Evolutionary conservation across 2,797 vertebrate genomes (phyloP).

Genomic region (Gallirallus australis): DNA sequence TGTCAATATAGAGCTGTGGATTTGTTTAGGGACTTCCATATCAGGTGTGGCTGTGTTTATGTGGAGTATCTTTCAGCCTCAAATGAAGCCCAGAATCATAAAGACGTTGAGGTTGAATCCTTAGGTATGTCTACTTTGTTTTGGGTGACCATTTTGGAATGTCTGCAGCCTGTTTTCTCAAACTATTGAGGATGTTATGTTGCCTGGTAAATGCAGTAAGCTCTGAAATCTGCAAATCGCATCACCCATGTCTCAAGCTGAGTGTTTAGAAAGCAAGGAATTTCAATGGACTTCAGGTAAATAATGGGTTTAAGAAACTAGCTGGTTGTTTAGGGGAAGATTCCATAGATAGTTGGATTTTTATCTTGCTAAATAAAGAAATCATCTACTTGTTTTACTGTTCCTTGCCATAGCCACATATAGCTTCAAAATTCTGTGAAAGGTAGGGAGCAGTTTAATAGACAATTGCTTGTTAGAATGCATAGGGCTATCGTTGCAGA

Average conservation of each 20-base stretch:
- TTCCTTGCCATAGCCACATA: background rate
- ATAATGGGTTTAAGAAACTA: background rate
- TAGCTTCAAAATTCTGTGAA: background rate
- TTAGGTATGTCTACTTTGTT: background rate
- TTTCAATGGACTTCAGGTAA: background rate
- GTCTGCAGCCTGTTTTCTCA: background rate
- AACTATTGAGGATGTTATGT: background rate
- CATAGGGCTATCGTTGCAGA: background rate
- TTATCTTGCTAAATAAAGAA: background rate
- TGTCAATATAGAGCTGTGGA: background rate
- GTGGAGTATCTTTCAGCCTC: background rate
- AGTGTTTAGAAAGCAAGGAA: background rate
- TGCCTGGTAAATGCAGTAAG: background rate
- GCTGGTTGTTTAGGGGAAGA: background rate
- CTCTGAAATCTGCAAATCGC: background rate
- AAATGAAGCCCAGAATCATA: fast-evolving
- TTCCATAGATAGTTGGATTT: background rate
- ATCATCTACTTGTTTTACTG: background rate
- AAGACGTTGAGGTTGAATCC: background rate
- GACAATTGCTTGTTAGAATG: background rate
- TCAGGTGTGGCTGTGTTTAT: background rate
- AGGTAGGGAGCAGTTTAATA: background rate
- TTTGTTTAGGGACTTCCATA: background rate
- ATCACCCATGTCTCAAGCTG: background rate
- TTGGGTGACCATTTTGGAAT: background rate